Evolutionary conservation across 2,888 invertebrate species (phyloP), one percentile per base, ranked within the genome.

Genomic region (Limnephilus marmoratus): DNA sequence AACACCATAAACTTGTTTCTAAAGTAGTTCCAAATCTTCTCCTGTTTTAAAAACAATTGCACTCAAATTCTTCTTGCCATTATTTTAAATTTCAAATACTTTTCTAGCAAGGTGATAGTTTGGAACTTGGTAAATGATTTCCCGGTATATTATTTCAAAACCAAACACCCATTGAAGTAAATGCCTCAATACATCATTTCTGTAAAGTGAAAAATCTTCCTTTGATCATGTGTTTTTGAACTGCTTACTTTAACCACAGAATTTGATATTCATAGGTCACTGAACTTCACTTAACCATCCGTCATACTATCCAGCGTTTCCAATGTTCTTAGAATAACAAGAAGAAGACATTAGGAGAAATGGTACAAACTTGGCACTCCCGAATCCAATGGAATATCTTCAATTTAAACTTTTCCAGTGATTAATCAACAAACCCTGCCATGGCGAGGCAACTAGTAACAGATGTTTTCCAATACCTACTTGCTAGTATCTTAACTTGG

Each of bases 391-490:
- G 68, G 68, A 68, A 68, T 68, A 68, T 68, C 68, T 68, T 68
- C 24, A 83, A 37, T 85, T 90, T 90, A 88, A 92, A 91, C 88
- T 92, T 92, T 91, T 12, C 34, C 45, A 83, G 88, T 91, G 89
- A 92, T 92, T 92, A 91, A 92, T 92, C 91, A 91, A 83, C 41
- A 82, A 82, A 82, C 68, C 37, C 85, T 24, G 81, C 34, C 68
- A 68, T 24, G 24, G 68, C 68, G 24, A 68, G 68, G 68, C 68
- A 68, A 68, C 68, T 68, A 85, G 91, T 85, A 92, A 92, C 92
- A 91, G 91, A 92, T 92, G 92, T 92, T 91, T 92, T 91, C 68
- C 68, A 68, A 68, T 68, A 68, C 68, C 68, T 7, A 24, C 68
- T 68, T 4, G 68, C 24, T 68, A n/a, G 68, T 68, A 68, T 24